Evolutionary conservation across 2,113 vertebrate genomes (phyloP).

Genomic region (Serilophus lunatus): DNA sequence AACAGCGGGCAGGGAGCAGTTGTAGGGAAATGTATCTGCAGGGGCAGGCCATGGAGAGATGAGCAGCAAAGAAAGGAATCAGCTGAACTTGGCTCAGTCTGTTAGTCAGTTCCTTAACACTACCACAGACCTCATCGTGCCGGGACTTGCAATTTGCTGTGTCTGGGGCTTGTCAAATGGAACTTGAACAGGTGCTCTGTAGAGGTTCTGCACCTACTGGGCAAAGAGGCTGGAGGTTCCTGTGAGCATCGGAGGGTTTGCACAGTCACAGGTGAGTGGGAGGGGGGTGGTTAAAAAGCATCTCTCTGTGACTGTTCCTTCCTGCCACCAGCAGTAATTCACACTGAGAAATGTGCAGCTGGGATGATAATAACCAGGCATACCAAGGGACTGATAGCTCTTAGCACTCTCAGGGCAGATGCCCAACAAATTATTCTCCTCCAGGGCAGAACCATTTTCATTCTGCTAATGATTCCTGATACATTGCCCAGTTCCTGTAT

Average conservation of each 20-base stretch:
- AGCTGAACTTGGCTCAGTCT: not conserved
- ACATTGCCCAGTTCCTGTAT: not conserved
- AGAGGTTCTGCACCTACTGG: not conserved
- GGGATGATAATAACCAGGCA: not conserved
- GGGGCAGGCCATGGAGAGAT: rapidly evolving
- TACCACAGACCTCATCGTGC: not conserved
- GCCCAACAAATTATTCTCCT: slow-evolving; percentile 14
- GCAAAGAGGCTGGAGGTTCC: rapidly evolving
- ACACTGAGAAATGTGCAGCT: rapidly evolving
- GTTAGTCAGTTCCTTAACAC: not conserved
- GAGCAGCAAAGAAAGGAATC: not conserved
- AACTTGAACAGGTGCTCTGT: not conserved
- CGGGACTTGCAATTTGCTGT: not conserved
- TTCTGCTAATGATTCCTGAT: not conserved
- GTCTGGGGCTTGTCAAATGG: not conserved
- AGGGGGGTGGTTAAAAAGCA: not conserved
- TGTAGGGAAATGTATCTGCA: rapidly evolving
- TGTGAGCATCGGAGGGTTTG: not conserved
- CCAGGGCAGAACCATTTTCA: not conserved
- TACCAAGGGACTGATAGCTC: not conserved
- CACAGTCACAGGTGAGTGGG: not conserved
- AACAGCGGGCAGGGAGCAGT: rapidly evolving
- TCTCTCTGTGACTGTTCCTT: not conserved
- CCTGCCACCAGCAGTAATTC: not conserved
- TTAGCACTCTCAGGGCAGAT: not conserved